A percentile compares a stretch with the other conserved stretches of the same genome.
Evolutionary conservation across 2,888 invertebrate genomes (phyloP).

Genomic region (Latrodectus hesperus): DNA sequence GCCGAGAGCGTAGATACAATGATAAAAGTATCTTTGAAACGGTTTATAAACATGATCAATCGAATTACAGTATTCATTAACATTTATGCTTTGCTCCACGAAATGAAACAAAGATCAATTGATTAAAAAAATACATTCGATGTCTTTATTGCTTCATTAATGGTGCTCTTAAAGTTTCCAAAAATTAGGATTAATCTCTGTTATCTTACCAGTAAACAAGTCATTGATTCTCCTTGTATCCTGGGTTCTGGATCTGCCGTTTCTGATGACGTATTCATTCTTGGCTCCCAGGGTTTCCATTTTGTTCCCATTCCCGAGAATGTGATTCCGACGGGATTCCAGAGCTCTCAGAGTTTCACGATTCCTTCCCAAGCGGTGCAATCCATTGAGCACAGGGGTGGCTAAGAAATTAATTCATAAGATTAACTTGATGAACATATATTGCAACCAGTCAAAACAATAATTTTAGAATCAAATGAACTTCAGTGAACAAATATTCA

Average conservation of each 20-base stretch:
- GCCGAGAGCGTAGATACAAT: too few relatives aligned
- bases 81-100: too few relatives aligned
- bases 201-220: conserved; percentile 31
- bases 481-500: neutral
- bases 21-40: too few relatives aligned
- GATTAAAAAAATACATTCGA: too few relatives aligned
- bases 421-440: neutral
- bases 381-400: conserved; percentile 84
- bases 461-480: neutral
- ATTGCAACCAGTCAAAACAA: neutral
- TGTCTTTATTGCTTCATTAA: too few relatives aligned
- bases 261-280: conserved; percentile 71
- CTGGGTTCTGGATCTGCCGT: conserved; percentile 29
- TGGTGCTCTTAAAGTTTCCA: too few relatives aligned
- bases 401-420: conserved; percentile 46
- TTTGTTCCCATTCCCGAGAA: conserved; percentile 58
- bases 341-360: conserved; percentile 89
- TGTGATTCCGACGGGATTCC: conserved; percentile 89
- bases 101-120: too few relatives aligned
- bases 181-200: too few relatives aligned
- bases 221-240: conserved; percentile 51
- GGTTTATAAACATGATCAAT: too few relatives aligned
- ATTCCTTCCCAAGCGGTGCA: conserved; percentile 89
- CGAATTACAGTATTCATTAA: too few relatives aligned
- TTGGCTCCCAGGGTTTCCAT: conserved; percentile 79